Evolutionary conservation across 2,888 invertebrate species (phyloP), one percentile per base, ranked within the genome.

Genomic region (Pristionchus entomophagus): DNA sequence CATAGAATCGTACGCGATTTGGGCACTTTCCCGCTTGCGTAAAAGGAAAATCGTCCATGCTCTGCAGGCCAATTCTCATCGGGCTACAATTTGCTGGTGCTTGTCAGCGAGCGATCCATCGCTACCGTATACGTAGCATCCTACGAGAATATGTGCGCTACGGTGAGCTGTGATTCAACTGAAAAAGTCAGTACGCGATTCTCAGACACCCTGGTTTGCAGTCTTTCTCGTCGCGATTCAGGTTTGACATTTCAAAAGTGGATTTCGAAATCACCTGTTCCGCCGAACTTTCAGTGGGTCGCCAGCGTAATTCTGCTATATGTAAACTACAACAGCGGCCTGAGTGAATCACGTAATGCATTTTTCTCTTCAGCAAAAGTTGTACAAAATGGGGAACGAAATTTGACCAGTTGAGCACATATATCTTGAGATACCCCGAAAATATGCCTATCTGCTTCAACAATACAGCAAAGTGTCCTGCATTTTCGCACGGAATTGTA

Each of bases 81-180:
- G 3, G 41, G 83, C 14, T 84, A 84, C 49, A 84, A 84, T 62
- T 19, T 84, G 12, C 29, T 62, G 6, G 62, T 65, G 29, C 32
- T 84, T 0, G 65, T 84, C 1, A 29, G 22, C 0, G 83, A 84
- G 19, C 41, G 83, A 29, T 19, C 49, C 1, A 51, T 84, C 10
- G 73, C 73, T 26, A 73, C 73, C 8, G 10, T 73, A 22, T 45
- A n/a, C 10, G 73, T 73, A 26, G 22, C 41, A 3, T 0, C 6
- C 29, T 38, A 73, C 35, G 83, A 84, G 22, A 32, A 65, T 26
- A 65, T 84, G 65, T 65, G 83, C 35, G 6, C 65, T 35, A n/a
- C n/a, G n/a, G n/a, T n/a, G n/a, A n/a, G n/a, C n/a, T n/a, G n/a
- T n/a, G n/a, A n/a, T n/a, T n/a, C n/a, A n/a, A n/a, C n/a, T n/a